Evolutionary conservation across 1,140 invertebrate genomes (phyloP), one percentile per base, ranked within the genome.

Genomic region (Psilanteris sp.): DNA sequence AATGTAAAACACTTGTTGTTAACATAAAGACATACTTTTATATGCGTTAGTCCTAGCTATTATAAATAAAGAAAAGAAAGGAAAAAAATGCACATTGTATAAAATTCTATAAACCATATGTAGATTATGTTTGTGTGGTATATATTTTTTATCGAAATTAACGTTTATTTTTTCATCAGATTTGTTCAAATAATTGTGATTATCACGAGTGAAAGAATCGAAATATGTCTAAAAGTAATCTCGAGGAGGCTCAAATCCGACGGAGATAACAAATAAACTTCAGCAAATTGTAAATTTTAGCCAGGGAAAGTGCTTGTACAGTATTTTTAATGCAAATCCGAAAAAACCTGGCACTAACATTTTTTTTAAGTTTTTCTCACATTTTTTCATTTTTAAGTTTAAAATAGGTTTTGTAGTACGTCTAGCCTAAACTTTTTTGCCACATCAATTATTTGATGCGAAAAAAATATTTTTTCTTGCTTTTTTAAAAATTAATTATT

Each of bases 241-340:
- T 72, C 64, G 26, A 54, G 16, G 59, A 62, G 55, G 52, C 50
- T 68, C 55, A 29, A 68, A 57, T 75, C 48, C 44, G 16, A 32
- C 10, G 29, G 75, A 77, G 10, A 66, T 48, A 44, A 59, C 13
- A 76, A 18, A 73, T 79, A 55, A 75, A 59, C 75, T 77, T 71
- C 76, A 81, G 68, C 70, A 73, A 78, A 74, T 73, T 80, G 71
- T 79, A 82, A 61, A 80, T 81, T 81, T 79, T 61, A 72, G 81
- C 77, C 81, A 82, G 79, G n/a, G 80, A 75, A 72, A 76, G 81
- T 59, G 78, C 81, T 83, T 85, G 83, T 85, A 83, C 83, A 85
- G 82, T 85, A 85, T 85, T 85, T 85, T 85, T 83, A 81, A 82
- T 83, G 81, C 67, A 74, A 77, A 78, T 76, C 74, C 48, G 55